Base-by-base conservation (phyloP, 2,888 invertebrate species). In the Petrolisthes cinctipes region DNA sequence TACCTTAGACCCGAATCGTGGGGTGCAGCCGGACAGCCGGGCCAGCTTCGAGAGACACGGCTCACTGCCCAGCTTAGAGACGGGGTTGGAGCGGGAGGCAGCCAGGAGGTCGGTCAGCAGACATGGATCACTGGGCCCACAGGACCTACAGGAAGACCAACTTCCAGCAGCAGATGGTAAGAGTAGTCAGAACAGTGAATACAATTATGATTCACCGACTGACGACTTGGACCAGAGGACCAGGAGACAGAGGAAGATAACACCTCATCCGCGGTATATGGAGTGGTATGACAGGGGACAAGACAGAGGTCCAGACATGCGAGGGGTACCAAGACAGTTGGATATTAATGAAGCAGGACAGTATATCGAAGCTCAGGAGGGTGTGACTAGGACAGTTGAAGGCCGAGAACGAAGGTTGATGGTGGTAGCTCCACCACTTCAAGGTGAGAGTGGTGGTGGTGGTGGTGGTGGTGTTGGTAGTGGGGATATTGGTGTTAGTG, bases 41-140 rank as follows among this genome's bases (percentile, higher is more conserved):
- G 80, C 79, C 78, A 83, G 79, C 68, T 54, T 88, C 53, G 86
- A 85, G 83, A 82, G 90, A 81, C 86, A 85, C 54, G 89, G 89
- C 23, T 90, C 90, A 6, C 78, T 90, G 51, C 87, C 90, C 76
- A 83, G 86, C 75, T 71, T 90, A 61, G 89, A 90, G 78, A 89
- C 87, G 37, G 87, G 85, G 56, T 61, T 88, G 82, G 88, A 88
- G 78, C 85, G 85, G 66, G 82, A 85, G 82, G 85, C 88, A 20
- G 85, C 85, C 37, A 61, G 66, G 56, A 82, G 85, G 11, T 85
- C 81, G 20, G 86, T 86, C 51, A 68, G 88, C 71, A 85, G 90
- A 51, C 87, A 79, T 17, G 86, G 86, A 6, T 86, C 86, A 57
- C 86, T 82, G 75, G 86, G 82, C 82, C 86, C 61, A 7, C 86